Conservation (phyloP, 2,797 vertebrate species). For the Danionella dracula region DNA sequence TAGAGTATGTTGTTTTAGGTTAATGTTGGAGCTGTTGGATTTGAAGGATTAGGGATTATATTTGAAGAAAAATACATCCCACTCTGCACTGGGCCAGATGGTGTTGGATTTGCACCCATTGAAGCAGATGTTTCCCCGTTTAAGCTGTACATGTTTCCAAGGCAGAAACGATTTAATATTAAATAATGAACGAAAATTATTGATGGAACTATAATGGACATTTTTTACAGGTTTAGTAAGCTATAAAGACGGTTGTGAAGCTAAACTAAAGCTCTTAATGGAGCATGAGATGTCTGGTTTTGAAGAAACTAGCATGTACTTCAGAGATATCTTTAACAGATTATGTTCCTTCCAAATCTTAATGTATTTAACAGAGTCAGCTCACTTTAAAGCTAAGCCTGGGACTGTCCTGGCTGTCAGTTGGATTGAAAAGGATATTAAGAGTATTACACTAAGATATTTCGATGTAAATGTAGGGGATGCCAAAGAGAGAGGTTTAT, state of each 20-base stretch:
- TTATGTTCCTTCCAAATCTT: conserved; percentile 6
- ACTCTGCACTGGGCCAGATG: conserved; percentile 9
- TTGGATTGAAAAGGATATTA: conserved; percentile 19
- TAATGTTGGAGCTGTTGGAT: background rate
- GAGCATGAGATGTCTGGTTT: background rate
- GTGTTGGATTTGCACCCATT: conserved; percentile 2
- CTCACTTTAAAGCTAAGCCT: background rate
- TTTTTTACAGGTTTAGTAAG: conserved; percentile 1
- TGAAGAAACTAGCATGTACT: background rate
- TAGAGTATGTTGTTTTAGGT: background rate
- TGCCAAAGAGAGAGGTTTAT: background rate
- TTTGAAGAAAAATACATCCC: conserved; percentile 15
- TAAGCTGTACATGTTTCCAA: background rate
- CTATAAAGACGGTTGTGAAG: background rate
- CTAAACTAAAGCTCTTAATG: conserved; percentile 1
- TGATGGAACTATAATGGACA: conserved; percentile 3
- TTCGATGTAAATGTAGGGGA: conserved; percentile 11
- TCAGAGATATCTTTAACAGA: conserved; percentile 27
- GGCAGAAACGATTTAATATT: background rate
- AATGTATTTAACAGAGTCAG: conserved; percentile 32
- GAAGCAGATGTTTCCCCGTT: conserved; percentile 14
- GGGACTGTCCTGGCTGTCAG: conserved; percentile 1
- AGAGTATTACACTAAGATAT: conserved; percentile 10
- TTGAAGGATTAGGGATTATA: conserved; percentile 20
- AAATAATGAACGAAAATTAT: background rate